phyloP scores from a whole-genome alignment of 2,888 invertebrate species.

The Vanessa cardui region DNA sequence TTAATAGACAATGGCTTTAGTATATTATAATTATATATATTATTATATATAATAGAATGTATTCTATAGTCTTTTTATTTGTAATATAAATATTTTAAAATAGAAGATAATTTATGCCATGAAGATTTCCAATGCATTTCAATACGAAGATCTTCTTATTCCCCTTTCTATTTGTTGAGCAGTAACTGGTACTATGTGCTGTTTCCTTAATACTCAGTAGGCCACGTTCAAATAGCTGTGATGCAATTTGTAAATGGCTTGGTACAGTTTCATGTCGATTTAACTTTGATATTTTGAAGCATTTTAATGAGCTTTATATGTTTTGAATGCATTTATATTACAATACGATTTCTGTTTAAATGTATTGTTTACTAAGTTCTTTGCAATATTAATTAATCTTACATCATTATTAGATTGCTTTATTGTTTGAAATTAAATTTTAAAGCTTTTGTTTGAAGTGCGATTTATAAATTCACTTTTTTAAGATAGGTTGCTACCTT shows the following conservation, averaged over 20 bases:
- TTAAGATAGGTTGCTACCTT: no score
- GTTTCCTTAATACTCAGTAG: conserved; percentile 37
- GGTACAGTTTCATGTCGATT: conserved; percentile 28
- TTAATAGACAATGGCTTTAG: no score
- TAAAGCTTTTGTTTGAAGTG: no score
- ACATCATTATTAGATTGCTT: no score
- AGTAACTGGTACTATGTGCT: conserved; percentile 13
- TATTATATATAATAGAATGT: no score
- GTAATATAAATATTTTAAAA: no score
- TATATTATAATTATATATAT: no score
- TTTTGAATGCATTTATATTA: background rate
- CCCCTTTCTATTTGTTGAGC: conserved; percentile 22
- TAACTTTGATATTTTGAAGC: conserved; percentile 26
- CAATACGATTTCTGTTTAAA: background rate
- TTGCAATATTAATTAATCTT: no score
- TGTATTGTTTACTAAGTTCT: background rate
- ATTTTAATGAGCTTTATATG: background rate
- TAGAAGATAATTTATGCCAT: no score
- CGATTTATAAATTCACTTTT: no score
- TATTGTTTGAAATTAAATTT: no score
- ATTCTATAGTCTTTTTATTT: no score
- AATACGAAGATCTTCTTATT: conserved; percentile 3
- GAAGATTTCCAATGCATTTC: background rate
- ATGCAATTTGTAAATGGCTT: conserved; percentile 37
- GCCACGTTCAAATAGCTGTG: conserved; percentile 39